Conservation (phyloP, 2,888 invertebrate genomes). For the Rhabditoides inermis region DNA sequence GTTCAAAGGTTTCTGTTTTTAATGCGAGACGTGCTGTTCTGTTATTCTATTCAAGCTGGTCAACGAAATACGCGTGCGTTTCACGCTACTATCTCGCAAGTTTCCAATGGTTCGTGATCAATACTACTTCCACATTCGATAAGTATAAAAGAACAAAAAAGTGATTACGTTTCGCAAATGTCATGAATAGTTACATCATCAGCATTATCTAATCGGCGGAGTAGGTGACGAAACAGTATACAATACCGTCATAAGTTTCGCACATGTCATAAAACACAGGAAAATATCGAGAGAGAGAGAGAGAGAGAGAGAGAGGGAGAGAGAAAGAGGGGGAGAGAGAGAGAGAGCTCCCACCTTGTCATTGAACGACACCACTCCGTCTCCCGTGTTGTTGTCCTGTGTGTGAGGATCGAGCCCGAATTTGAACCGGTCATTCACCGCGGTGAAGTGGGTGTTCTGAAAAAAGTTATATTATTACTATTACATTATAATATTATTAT, state of each 20-base stretch:
- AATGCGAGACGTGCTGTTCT: neutral
- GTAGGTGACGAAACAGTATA: neutral
- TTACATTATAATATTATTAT: neutral
- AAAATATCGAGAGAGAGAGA: too few relatives aligned
- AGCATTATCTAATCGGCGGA: too few relatives aligned
- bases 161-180: too few relatives aligned
- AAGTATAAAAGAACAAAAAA: too few relatives aligned
- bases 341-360: constrained; percentile 43
- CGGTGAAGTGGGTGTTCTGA: constrained; percentile 42
- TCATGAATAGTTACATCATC: too few relatives aligned
- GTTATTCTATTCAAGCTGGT: neutral
- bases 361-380: constrained; percentile 36
- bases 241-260: neutral
- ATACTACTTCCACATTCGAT: too few relatives aligned
- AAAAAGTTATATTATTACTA: constrained; percentile 1
- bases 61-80: too few relatives aligned
- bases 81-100: too few relatives aligned
- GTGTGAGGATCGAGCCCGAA: constrained; percentile 43
- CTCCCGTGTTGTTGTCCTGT: constrained; percentile 41
- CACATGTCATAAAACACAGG: neutral
- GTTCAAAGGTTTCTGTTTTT: neutral
- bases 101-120: too few relatives aligned
- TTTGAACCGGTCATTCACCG: constrained; percentile 45
- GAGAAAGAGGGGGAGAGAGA: neutral
- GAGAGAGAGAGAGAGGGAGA: neutral